Evolutionary conservation across 2,888 invertebrate genomes (phyloP), one percentile per base, ranked within the genome.

Genomic region (Brachyptera putata): DNA sequence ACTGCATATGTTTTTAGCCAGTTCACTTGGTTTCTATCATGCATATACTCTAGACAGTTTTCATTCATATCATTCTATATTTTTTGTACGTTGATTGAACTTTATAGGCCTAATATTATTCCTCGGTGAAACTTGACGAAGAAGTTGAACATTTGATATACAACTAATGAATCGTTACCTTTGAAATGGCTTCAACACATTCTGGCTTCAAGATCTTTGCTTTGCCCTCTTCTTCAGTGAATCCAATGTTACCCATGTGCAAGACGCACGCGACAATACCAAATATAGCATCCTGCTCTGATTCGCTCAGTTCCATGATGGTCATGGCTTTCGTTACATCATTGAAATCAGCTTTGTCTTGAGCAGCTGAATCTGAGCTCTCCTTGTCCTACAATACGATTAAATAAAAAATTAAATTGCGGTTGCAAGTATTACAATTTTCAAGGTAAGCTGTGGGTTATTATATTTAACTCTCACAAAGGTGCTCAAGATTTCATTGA

Each of bases 221-320:
- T 63, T 79, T 76, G 21, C 87, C 87, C 60, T 88, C 87, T 16
- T 85, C 84, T 68, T 85, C 85, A 13, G 82, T 81, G 73, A 92
- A 94, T 62, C 84, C 84, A n/a, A 92, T 79, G 70, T 94, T 94
- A 11, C 94, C 94, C 66, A 94, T 79, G 70, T 94, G 93, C 60
- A 95, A 76, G 39, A 95, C 84, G 61, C 87, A 87, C 5, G 89
- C 90, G n/a, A 94, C 82, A 64, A 94, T 90, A 53, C 83, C 79
- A 69, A 91, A 89, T 66, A 94, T 84, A 67, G 89, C 87, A 24
- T 78, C 77, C 74, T 89, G 87, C 69, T 93, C 91, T 1, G 80
- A 74, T 2, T 80, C 76, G 0, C 80, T 76, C 68, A 94, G 89
- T 70, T 91, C 91, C 59, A 92, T 87, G 1, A 87, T 84, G 61